Base-by-base conservation (phyloP, 2,888 invertebrate species). In the Hypercompe scribonia region DNA sequence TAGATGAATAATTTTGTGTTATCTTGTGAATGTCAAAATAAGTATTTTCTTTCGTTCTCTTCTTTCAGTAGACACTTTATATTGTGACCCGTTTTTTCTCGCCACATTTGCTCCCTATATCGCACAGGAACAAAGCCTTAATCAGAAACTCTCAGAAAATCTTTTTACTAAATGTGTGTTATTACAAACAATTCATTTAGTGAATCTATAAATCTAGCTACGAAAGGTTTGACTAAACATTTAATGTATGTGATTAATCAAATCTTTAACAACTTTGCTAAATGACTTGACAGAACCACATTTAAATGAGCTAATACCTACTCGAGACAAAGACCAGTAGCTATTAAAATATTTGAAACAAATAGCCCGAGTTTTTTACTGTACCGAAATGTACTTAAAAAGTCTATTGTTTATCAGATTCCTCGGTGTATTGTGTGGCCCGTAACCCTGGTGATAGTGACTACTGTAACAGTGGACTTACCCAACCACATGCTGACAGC, bases 371-470 rank as follows among this genome's bases (percentile, higher is more conserved):
- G 15, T 50, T 50, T 50, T 50, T 50, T n/a, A n/a, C n/a, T n/a
- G n/a, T n/a, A n/a, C n/a, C n/a, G n/a, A n/a, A n/a, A n/a, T n/a
- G n/a, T n/a, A n/a, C n/a, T 42, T 36, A 11, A 8, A 58, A n/a
- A 28, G 7, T 31, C 39, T 28, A 28, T 24, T 46, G 24, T 66
- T 18, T 42, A 71, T 3, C 84, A 95, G 95, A 81, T 95, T 28
- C 95, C 95, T 3, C 90, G 92, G 3, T 93, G 94, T 76, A 79
- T 95, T 39, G 79, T 93, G 39, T 95, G 94, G 94, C 92, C 95
- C 0, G 66, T 90, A 0, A 84, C 88, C 0, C 86, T 91, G 70
- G 90, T 95, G 3, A 75, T 81, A 0, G 82, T 94, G 33, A 89
- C 92, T 3, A 90, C 93, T 0, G 31, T 91, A 0, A 84, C 91